Evolutionary conservation across 2,797 vertebrate species (phyloP).

Genomic region (Girardinus metallicus): DNA sequence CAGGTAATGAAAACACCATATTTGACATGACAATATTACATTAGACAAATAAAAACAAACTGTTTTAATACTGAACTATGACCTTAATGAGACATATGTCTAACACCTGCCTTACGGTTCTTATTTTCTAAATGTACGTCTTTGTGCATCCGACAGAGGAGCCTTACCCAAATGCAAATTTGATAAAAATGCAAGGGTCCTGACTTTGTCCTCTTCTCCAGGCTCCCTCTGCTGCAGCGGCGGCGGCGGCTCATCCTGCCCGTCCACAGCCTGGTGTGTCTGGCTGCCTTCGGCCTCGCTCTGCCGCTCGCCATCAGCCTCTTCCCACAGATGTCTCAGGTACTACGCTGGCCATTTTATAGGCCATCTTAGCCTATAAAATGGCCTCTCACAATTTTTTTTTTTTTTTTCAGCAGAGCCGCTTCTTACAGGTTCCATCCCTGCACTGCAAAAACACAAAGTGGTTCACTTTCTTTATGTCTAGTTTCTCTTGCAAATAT

Average conservation of each 20-base stretch:
- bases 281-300: slow-evolving; percentile 90
- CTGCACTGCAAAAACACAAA: too few species aligned
- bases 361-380: too few species aligned
- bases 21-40: background rate
- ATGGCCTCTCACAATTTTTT: background rate
- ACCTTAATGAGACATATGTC: background rate
- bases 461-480: background rate
- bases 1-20: background rate
- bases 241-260: slow-evolving; percentile 85
- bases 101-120: background rate
- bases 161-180: background rate
- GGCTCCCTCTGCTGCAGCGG: slow-evolving; percentile 86
- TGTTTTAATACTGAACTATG: background rate
- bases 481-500: background rate
- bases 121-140: background rate
- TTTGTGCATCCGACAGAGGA: background rate
- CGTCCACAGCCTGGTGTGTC: slow-evolving; percentile 90
- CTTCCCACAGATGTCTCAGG: slow-evolving; percentile 95
- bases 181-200: background rate
- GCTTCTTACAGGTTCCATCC: too few species aligned
- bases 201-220: slow-evolving; percentile 55
- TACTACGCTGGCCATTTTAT: slow-evolving; percentile 62
- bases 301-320: slow-evolving; percentile 95
- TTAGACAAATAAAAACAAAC: background rate
- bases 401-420: background rate